Evolutionary conservation across 1,140 invertebrate species (phyloP).

Genomic region (Heliothis virescens): DNA sequence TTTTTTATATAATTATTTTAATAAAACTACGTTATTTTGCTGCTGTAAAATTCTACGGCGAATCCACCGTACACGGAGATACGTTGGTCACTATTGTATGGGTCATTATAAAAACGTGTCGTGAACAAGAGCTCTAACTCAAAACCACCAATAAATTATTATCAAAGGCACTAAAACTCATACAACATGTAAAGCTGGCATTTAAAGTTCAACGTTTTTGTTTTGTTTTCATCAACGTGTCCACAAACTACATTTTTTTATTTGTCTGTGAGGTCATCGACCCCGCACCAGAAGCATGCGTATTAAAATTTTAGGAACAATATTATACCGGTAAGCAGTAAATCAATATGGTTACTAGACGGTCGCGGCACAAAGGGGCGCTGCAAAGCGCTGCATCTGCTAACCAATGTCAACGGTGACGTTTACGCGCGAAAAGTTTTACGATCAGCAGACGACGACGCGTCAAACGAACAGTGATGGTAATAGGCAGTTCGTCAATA

Average conservation of each 20-base stretch:
- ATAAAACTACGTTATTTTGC: neutral
- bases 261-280: conserved; percentile 20
- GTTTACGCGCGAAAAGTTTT: conserved; percentile 85
- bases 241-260: conserved; percentile 27
- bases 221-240: neutral
- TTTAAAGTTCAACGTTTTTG: neutral
- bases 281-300: conserved; percentile 26
- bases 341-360: conserved; percentile 76
- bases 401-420: conserved; percentile 78
- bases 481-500: conserved; percentile 30
- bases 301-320: conserved; percentile 49
- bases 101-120: no score
- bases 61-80: no score
- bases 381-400: conserved; percentile 81
- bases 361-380: conserved; percentile 68
- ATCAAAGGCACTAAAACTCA: neutral
- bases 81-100: no score
- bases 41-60: no score
- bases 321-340: conserved; percentile 53
- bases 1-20: neutral
- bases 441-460: conserved; percentile 79
- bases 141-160: no score
- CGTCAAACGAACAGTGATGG: conserved; percentile 74
- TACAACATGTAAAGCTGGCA: neutral
- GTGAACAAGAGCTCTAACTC: no score